Evolutionary conservation across 2,888 invertebrate species (phyloP), one percentile per base, ranked within the genome.

Genomic region (Reticulitermes lucifugus): DNA sequence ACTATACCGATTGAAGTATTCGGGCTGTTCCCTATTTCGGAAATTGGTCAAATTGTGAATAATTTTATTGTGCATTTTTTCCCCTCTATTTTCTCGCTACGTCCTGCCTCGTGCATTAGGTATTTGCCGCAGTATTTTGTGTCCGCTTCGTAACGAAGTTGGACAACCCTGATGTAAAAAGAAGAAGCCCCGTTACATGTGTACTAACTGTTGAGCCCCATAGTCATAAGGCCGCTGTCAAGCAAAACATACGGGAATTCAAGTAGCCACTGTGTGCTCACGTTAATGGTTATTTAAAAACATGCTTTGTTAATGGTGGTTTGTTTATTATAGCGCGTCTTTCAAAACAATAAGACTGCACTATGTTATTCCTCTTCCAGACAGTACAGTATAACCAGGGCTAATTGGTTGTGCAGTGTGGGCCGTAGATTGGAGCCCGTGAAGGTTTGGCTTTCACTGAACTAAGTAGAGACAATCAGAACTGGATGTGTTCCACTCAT

Each of bases 271-370:
- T 60, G 9, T 18, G 10, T 60, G n/a, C 18, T 7, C n/a, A 14
- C 21, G 60, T 60, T 60, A 22, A 60, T 60, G 60, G 60, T 60
- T 60, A 60, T 60, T 60, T 60, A 60, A 60, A 60, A 60, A n/a
- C n/a, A 18, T 18, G 18, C 60, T 60, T n/a, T 18, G 60, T 60
- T 60, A 60, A 60, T 60, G 60, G 18, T 21, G 14, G 22, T 60
- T n/a, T 60, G 60, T n/a, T 60, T n/a, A 22, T 60, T 1, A 22
- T 60, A 18, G 60, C 60, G 21, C n/a, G 60, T 60, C 60, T 60
- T 60, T 60, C 60, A 22, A 60, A 60, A 21, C 60, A n/a, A 6
- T 60, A 60, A 21, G 60, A 21, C 60, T 22, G 22, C n/a, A 6
- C 35, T 35, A 35, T 35, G 35, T 35, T 35, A 35, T 35, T 35